Evolutionary conservation across 1,140 invertebrate species (phyloP).

Genomic region (Andrena cerasifolii): DNA sequence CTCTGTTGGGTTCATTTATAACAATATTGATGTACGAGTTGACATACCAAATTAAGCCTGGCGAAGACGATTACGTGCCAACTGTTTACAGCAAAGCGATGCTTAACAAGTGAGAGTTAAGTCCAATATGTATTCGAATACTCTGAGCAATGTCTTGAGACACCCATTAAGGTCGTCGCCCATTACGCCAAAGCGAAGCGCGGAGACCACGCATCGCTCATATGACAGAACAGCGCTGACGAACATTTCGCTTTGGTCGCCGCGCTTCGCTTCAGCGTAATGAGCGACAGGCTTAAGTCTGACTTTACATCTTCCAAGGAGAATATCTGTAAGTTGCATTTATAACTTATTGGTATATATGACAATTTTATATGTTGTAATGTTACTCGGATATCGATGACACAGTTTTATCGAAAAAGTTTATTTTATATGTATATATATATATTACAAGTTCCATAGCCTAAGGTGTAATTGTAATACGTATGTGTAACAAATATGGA

Average conservation of each 20-base stretch:
- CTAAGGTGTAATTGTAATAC: not conserved
- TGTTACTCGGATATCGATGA: not conserved
- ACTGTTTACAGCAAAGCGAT: conserved; percentile 14
- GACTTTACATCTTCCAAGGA: not conserved
- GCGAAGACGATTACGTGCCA: conserved; percentile 65
- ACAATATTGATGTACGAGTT: conserved; percentile 81
- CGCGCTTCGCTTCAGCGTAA: no score
- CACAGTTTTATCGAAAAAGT: conserved; percentile 5
- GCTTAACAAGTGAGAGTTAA: conserved; percentile 30
- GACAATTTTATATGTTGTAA: conserved; percentile 21
- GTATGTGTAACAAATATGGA: not conserved
- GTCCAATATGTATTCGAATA: not conserved
- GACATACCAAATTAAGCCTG: conserved; percentile 76
- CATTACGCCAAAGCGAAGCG: no score
- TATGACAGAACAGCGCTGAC: no score
- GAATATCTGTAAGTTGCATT: not conserved
- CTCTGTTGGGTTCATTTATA: conserved; percentile 78
- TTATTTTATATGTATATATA: conserved; percentile 1
- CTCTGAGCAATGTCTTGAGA: not conserved
- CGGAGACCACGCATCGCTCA: no score
- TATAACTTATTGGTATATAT: not conserved
- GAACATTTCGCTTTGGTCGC: no score
- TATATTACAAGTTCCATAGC: not conserved
- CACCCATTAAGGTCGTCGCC: no score
- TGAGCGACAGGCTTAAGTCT: no score